Evolutionary conservation across 1,140 invertebrate genomes (phyloP).

Genomic region (Sarcophaga peregrina): DNA sequence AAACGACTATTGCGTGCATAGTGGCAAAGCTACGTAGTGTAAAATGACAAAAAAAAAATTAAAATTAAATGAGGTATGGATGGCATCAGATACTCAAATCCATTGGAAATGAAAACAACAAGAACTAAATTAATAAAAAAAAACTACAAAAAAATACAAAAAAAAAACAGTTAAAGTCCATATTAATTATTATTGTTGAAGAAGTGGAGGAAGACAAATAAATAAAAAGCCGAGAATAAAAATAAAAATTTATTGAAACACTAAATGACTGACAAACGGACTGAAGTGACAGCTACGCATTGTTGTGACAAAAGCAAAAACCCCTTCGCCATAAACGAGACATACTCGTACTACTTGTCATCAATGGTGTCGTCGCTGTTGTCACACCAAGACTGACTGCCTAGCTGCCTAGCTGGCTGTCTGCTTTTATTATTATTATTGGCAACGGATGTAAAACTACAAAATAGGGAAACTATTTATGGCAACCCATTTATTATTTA

Average conservation of each 20-base stretch:
- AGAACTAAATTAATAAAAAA: background rate
- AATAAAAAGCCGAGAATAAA: background rate
- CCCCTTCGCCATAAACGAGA: background rate
- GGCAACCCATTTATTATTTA: background rate
- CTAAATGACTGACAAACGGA: background rate
- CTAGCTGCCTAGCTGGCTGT: too few relatives aligned
- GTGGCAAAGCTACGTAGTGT: too few relatives aligned
- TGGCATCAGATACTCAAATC: too few relatives aligned
- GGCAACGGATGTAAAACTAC: conserved; percentile 12
- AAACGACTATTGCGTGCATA: too few relatives aligned
- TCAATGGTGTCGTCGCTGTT: background rate
- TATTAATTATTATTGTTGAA: conserved; percentile 11
- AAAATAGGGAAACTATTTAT: conserved; percentile 27
- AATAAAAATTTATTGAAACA: background rate
- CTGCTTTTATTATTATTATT: background rate
- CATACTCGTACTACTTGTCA: background rate
- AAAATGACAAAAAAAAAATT: too few relatives aligned
- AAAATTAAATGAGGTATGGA: too few relatives aligned
- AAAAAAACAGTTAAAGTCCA: conserved; percentile 21
- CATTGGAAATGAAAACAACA: too few relatives aligned
- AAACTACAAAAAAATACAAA: background rate
- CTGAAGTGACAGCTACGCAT: background rate
- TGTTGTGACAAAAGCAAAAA: too few relatives aligned
- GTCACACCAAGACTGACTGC: too few relatives aligned
- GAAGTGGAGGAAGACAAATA: background rate